Base-by-base conservation (phyloP, 2,113 vertebrate species). In the Glareola pratincola region DNA sequence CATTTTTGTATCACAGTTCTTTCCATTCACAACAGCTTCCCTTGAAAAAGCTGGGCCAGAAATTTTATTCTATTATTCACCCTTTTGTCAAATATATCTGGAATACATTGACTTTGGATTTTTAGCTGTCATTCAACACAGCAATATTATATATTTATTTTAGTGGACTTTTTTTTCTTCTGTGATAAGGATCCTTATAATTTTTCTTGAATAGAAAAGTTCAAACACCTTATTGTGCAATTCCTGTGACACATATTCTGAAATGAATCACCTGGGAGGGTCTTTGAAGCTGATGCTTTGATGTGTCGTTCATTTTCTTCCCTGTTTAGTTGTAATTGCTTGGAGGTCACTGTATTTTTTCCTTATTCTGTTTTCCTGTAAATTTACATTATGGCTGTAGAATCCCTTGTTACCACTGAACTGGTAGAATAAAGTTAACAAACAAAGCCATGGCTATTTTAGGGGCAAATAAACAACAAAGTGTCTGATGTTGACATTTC, bases 251-350 rank as follows among this genome's bases (percentile, higher is more conserved):
- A 69, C 1, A 2, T 67, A 83, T 56, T 74, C 59, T 84, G 36
- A 74, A 95, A 90, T 47, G 10, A 93, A 18, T 23, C 86, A 78
- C 23, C 59, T 73, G 71, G 63, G 90, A 94, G 14, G n/a, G 23
- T 75, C 76, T 96, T 95, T 96, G 94, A 93, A 97, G 73, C 9
- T 68, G 41, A 63, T 66, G 39, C 72, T 95, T 96, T 96, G 92
- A 96, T 91, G 69, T 85, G 77, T 85, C 90, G 87, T 87, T 92
- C 60, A 91, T 92, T 92, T 85, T 56, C 69, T 85, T 94, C 92
- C 71, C 16, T 72, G 48, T 68, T 96, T 87, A 60, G 27, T 8
- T 87, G 76, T 60, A 79, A 85, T 82, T 94, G 22, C 50, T 79
- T 86, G 32, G 72, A 92, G 76, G 85, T 82, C 62, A 68, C 12